phyloP scores from a whole-genome alignment of 2,113 vertebrate genomes.

The Anser brachyrhynchus region DNA sequence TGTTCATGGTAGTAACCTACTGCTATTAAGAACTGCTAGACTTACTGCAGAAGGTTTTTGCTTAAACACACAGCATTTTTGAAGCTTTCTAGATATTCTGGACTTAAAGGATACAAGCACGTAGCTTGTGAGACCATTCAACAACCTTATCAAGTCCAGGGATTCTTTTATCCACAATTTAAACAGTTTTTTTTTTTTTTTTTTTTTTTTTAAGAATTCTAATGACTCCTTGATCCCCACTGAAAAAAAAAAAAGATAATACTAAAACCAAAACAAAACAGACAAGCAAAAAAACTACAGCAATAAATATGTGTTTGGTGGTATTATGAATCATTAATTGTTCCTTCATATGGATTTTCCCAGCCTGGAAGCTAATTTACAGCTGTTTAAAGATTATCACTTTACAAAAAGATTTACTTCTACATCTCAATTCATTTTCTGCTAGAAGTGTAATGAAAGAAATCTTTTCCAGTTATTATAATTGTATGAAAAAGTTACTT shows the following conservation, averaged over 20 bases:
- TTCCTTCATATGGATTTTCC: background rate
- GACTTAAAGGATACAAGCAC: background rate
- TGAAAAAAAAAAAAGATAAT: background rate
- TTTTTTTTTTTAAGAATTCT: background rate
- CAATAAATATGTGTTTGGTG: background rate
- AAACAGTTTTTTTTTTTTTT: background rate
- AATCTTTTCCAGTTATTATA: background rate
- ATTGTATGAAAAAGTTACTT: slow-evolving; percentile 5
- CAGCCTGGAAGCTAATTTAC: background rate
- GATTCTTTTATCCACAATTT: background rate
- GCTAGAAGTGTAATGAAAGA: background rate
- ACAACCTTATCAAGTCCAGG: background rate
- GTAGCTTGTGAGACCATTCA: background rate
- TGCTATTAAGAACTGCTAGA: background rate
- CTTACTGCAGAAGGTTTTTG: background rate
- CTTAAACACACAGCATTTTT: background rate
- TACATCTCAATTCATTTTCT: background rate
- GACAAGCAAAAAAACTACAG: background rate
- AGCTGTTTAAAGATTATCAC: background rate
- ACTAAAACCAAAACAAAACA: background rate
- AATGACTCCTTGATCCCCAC: background rate
- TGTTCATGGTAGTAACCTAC: background rate
- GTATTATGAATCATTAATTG: background rate
- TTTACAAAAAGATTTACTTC: background rate
- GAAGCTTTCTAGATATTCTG: background rate